Percentiles rank a stretch among this genome's conserved stretches.
These are phyloP conservation scores for Phaetusa simplex DNA, from an alignment of 2,113 vertebrate species.

Conservation along the genomic window DNA sequence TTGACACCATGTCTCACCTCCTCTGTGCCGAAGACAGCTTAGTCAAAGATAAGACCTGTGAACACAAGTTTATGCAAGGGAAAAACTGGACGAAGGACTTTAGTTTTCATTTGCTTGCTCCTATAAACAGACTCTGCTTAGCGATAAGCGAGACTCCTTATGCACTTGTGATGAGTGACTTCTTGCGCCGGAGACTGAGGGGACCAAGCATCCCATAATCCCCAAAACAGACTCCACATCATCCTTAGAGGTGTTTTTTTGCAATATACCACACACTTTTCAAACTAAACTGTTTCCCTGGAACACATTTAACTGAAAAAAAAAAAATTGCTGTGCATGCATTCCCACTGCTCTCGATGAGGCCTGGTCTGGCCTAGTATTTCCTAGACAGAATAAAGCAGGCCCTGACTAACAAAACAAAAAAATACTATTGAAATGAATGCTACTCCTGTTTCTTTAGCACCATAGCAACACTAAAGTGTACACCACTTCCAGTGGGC, in stretches of 20 bases:
- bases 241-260: not conserved
- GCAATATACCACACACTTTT: not conserved
- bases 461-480: not conserved
- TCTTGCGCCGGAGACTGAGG: not conserved
- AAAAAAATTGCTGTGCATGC: not conserved
- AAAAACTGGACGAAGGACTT: conserved; percentile 11
- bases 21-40: conserved; percentile 33
- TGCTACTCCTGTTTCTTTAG: not conserved
- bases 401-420: not conserved
- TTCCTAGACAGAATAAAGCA: not conserved
- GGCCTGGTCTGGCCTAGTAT: not conserved
- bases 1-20: not conserved
- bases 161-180: not conserved
- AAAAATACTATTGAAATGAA: not conserved
- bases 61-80: not conserved
- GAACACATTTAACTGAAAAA: not conserved
- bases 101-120: conserved; percentile 1
- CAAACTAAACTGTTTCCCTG: not conserved
- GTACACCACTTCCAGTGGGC: not conserved
- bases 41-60: not conserved
- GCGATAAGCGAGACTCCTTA: not conserved
- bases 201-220: not conserved
- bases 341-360: not conserved
- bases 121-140: not conserved
- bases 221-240: not conserved